Evolutionary conservation across 2,888 invertebrate genomes (phyloP).

Genomic region (Drosophila nigricruria): DNA sequence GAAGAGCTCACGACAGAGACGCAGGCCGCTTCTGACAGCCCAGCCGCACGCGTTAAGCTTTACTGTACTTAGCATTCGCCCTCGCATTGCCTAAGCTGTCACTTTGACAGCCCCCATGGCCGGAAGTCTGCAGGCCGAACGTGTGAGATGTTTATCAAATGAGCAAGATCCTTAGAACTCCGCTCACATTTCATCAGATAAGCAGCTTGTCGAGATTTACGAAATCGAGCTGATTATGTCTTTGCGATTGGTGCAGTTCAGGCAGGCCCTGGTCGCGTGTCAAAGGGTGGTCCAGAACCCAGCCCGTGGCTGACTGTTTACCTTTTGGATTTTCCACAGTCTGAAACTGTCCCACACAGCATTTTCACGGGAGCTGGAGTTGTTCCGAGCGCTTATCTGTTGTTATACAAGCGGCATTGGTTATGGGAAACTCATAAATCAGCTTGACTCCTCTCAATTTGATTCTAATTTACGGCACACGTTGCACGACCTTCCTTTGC

Average conservation of each 20-base stretch:
- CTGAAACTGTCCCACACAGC: slow-evolving; percentile 21
- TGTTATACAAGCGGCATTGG: slow-evolving; percentile 45
- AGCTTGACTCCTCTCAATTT: slow-evolving; percentile 74
- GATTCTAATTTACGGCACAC: slow-evolving; percentile 73
- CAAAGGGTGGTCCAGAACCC: slow-evolving; percentile 56
- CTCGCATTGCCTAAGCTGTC: slow-evolving; percentile 62
- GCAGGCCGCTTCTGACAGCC: slow-evolving; percentile 49
- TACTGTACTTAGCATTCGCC: slow-evolving; percentile 68
- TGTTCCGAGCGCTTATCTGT: slow-evolving; percentile 41
- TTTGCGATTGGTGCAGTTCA: slow-evolving; percentile 43
- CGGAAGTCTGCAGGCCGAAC: slow-evolving; percentile 65
- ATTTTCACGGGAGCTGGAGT: slow-evolving; percentile 5
- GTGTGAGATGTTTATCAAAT: slow-evolving; percentile 79
- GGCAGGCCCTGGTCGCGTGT: slow-evolving; percentile 58
- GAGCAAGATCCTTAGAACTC: slow-evolving; percentile 56
- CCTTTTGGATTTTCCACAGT: slow-evolving; percentile 69
- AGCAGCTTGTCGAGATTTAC: slow-evolving; percentile 82
- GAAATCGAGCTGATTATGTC: slow-evolving; percentile 80
- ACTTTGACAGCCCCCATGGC: slow-evolving; percentile 67
- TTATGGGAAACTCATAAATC: slow-evolving; percentile 73
- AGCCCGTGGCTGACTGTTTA: slow-evolving; percentile 58
- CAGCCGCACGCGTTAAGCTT: slow-evolving; percentile 68
- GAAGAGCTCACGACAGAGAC: slow-evolving; percentile 36
- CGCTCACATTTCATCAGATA: slow-evolving; percentile 82
- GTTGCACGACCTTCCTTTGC: slow-evolving; percentile 37